Conservation (phyloP, 2,113 vertebrate genomes). For the Microcebus griseorufus region DNA sequence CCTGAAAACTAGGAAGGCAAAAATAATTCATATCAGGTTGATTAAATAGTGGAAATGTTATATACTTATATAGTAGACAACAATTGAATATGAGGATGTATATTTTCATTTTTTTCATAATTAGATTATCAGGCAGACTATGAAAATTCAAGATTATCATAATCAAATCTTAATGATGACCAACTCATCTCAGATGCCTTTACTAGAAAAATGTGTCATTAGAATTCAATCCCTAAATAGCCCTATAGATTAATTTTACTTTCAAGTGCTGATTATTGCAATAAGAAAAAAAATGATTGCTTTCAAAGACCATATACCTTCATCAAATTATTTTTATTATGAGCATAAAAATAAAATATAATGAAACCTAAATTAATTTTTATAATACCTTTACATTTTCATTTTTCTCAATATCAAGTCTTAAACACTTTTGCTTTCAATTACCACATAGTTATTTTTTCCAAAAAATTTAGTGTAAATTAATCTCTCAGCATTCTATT, state of each 20-base stretch:
- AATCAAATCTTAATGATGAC: background rate
- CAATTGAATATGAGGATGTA: background rate
- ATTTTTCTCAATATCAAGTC: conserved; percentile 54
- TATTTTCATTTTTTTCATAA: background rate
- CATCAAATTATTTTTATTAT: conserved; percentile 74
- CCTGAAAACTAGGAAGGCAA: background rate
- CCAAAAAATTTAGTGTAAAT: background rate
- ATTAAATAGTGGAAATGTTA: background rate
- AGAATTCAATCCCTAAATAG: conserved; percentile 65
- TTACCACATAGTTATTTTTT: background rate
- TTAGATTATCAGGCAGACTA: background rate
- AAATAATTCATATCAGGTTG: background rate
- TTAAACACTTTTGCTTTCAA: background rate
- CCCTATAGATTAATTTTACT: conserved; percentile 70
- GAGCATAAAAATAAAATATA: conserved; percentile 73
- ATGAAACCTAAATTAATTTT: conserved; percentile 75
- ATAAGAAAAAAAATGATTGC: conserved; percentile 61
- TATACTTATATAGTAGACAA: background rate
- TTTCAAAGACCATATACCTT: conserved; percentile 62
- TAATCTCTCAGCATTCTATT: background rate
- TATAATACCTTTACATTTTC: conserved; percentile 64
- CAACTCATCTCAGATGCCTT: conserved; percentile 33
- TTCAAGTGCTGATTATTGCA: conserved; percentile 68
- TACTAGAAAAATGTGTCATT: conserved; percentile 56
- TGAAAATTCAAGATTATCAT: background rate